Evolutionary conservation across 2,888 invertebrate genomes (phyloP), one percentile per base, ranked within the genome.

Genomic region (Leuctra nigra): DNA sequence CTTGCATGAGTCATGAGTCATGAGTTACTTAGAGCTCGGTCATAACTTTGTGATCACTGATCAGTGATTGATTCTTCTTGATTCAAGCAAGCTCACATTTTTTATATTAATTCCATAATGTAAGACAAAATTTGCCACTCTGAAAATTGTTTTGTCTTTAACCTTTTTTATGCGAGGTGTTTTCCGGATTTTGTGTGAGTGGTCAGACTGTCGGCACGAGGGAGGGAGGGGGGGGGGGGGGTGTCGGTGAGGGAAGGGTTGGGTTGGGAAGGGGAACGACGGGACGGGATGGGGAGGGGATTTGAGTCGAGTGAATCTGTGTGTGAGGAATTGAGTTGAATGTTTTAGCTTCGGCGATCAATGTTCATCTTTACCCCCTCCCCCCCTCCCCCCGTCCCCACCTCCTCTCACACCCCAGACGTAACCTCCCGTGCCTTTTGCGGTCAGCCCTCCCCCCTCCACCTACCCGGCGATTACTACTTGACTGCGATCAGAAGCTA

Each of bases 221-320:
- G 33, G 59, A 59, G 54, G 57, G 64, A 60, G 59, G 56, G 62
- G 59, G 58, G 59, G 56, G 59, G 44, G 54, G 58, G 58, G 52
- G 14, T 23, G 47, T 52, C 61, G 64, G 65, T 60, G 64, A 60
- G 61, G 63, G 61, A 64, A 63, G 62, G 66, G 65, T 66, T 66
- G 65, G 65, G 62, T 65, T 64, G 59, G 58, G 59, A 54, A 58
- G 44, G 54, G 58, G 58, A 50, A 13, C 16, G 47, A 53, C 61
- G 64, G 65, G 61, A 63, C 59, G 61, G 63, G 61, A 64, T 63
- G 62, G 66, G 65, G 65, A 66, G 65, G 65, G 62, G 65, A 64
- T 63, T 62, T 65, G 65, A 54, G 50, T 50, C 2, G 22, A 35
- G 50, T 50, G 50, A 50, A 50, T 50, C 50, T 50, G 50, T 41